A percentile compares a stretch with the other conserved stretches of the same genome.
phyloP scores from a whole-genome alignment of 2,113 vertebrate species.

The Cyphotilapia sp. region DNA sequence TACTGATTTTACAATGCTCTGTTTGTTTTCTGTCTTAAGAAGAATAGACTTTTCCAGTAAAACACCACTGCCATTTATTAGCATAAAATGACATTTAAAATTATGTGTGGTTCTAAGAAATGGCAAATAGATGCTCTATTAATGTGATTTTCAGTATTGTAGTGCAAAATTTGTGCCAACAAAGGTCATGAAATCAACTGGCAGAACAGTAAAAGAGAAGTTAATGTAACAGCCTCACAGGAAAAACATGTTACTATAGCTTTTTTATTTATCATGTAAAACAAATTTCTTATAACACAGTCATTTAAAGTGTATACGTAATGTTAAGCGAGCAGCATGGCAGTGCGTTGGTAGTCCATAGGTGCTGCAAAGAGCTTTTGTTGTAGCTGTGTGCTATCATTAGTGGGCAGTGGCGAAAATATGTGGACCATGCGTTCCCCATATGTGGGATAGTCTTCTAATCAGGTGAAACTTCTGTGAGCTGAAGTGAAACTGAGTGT shows the following conservation, averaged over 20 bases:
- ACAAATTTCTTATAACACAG: neutral
- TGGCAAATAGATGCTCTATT: neutral
- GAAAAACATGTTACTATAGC: neutral
- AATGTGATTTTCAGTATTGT: neutral
- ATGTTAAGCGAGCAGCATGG: neutral
- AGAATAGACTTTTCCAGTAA: neutral
- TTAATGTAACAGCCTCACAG: neutral
- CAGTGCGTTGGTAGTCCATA: neutral
- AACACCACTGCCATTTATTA: neutral
- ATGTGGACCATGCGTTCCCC: neutral
- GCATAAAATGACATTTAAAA: neutral
- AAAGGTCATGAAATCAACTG: neutral
- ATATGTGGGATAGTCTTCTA: neutral
- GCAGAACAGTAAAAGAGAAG: neutral
- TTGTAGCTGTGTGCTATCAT: neutral
- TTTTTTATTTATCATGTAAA: neutral
- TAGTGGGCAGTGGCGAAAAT: neutral
- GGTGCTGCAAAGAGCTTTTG: neutral
- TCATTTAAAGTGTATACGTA: neutral
- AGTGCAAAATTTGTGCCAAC: neutral
- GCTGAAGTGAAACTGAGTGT: neutral
- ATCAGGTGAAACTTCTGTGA: neutral
- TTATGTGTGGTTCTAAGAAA: neutral
- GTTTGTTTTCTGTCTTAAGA: neutral
- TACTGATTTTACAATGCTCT: neutral